Evolutionary conservation across 2,888 invertebrate genomes (phyloP).

Genomic region (Sylvicola cinctus): DNA sequence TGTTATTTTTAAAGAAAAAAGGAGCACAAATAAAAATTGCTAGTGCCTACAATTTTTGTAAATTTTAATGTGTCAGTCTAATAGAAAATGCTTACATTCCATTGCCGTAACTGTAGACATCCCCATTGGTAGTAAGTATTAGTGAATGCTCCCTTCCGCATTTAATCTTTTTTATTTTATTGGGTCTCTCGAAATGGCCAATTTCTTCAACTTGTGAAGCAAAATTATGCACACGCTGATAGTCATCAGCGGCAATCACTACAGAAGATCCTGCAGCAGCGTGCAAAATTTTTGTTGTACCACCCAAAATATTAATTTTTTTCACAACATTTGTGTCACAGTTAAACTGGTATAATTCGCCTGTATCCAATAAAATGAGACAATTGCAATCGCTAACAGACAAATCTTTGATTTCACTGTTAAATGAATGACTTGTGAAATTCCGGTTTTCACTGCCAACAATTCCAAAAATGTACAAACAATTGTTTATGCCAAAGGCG

Average conservation of each 20-base stretch:
- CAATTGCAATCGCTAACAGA: slow-evolving; percentile 15
- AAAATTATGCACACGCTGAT: slow-evolving; percentile 37
- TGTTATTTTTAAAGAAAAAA: slow-evolving; percentile 20
- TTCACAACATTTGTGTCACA: slow-evolving; percentile 1
- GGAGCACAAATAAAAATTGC: neutral
- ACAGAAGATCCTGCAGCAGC: slow-evolving; percentile 28
- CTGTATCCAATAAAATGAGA: slow-evolving; percentile 16
- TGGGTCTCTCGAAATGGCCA: slow-evolving; percentile 17
- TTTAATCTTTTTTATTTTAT: slow-evolving; percentile 37
- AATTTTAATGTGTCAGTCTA: neutral
- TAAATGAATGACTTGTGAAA: slow-evolving; percentile 9
- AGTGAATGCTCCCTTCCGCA: slow-evolving; percentile 70
- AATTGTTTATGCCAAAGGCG: slow-evolving; percentile 11
- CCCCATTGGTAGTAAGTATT: slow-evolving; percentile 43
- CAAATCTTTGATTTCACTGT: slow-evolving; percentile 12
- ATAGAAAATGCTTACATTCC: slow-evolving; percentile 2
- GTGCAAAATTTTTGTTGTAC: slow-evolving; percentile 17
- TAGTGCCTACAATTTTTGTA: neutral
- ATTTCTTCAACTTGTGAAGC: slow-evolving; percentile 33
- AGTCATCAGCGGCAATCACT: slow-evolving; percentile 24
- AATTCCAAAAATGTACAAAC: slow-evolving; percentile 10
- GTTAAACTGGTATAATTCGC: slow-evolving; percentile 15
- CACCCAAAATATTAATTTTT: slow-evolving; percentile 6
- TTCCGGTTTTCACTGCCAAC: slow-evolving; percentile 7
- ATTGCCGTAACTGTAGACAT: slow-evolving; percentile 36